Percentiles rank a stretch among this genome's conserved stretches.
Conservation (phyloP, 2,888 invertebrate species). For the Acrobasis consociella region DNA sequence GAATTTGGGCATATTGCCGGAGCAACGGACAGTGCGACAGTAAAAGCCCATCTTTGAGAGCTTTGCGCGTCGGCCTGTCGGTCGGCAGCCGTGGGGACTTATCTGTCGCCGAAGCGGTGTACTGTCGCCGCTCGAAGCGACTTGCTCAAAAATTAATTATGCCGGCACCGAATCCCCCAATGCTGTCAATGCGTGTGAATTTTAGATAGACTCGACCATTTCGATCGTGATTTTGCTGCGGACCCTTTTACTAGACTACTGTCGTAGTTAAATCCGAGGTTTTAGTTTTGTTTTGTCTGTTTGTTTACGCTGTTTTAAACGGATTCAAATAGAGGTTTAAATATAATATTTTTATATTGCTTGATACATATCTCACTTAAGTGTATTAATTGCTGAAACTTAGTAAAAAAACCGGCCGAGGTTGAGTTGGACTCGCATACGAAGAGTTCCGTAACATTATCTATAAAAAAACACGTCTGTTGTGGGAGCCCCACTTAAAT, state of each 20-base stretch:
- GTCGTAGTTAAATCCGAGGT: neutral
- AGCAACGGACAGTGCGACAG: constrained; percentile 12
- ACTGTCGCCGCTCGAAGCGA: constrained; percentile 30
- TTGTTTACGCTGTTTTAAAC: neutral
- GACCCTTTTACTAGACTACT: neutral
- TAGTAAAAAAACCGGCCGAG: too few species aligned
- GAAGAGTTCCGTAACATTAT: too few species aligned
- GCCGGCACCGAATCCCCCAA: constrained; percentile 37
- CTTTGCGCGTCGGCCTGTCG: constrained; percentile 52
- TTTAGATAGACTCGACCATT: constrained; percentile 35
- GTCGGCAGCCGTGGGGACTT: constrained; percentile 43
- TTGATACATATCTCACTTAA: too few species aligned
- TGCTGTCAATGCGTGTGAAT: constrained; percentile 35
- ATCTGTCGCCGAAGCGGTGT: constrained; percentile 39
- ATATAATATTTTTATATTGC: too few species aligned
- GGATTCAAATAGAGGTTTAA: too few species aligned
- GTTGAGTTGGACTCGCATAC: too few species aligned
- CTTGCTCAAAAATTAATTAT: constrained; percentile 56
- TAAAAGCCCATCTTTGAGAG: constrained; percentile 43
- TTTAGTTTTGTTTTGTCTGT: neutral
- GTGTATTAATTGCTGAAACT: too few species aligned
- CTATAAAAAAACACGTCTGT: too few species aligned
- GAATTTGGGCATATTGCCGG: too few species aligned
- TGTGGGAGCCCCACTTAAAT: too few species aligned
- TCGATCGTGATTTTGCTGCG: constrained; percentile 6